Conservation (phyloP, 2,113 vertebrate species). For the Chionomys nivalis region DNA sequence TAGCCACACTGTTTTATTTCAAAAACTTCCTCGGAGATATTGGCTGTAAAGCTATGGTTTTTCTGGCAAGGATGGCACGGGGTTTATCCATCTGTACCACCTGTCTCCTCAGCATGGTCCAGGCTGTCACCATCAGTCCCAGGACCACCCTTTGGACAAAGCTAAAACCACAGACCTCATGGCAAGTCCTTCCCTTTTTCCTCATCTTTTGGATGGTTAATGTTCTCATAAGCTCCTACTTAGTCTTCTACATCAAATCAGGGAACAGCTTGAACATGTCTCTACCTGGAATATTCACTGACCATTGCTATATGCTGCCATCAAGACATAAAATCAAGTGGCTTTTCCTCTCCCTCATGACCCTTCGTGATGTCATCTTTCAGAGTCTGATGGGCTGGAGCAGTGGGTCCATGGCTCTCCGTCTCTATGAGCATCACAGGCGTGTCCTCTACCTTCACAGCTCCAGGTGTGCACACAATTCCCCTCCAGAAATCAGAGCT, state of each 20-base stretch:
- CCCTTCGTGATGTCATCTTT: not conserved
- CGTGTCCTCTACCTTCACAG: not conserved
- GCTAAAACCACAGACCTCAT: not conserved
- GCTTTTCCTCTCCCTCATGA: not conserved
- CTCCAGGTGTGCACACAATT: not conserved
- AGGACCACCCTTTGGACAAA: not conserved
- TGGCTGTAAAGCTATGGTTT: not conserved
- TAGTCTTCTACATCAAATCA: not conserved
- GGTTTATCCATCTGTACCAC: conserved; percentile 4
- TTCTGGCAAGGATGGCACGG: not conserved
- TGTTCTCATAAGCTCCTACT: conserved; percentile 2
- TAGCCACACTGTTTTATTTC: not conserved
- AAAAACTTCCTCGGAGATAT: not conserved
- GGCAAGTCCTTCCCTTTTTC: conserved; percentile 16
- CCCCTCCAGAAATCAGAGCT: not conserved
- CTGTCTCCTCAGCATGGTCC: not conserved
- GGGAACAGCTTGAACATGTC: not conserved
- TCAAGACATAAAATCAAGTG: not conserved
- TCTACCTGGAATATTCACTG: not conserved
- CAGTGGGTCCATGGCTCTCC: not conserved
- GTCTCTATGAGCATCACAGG: not conserved
- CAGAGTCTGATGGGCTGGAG: conserved; percentile 25
- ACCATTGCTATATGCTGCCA: not conserved
- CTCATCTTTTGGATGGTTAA: not conserved
- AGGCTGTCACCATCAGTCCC: not conserved